Base-by-base conservation (phyloP, 2,797 vertebrate species). In the Acanthopagrus latus region DNA sequence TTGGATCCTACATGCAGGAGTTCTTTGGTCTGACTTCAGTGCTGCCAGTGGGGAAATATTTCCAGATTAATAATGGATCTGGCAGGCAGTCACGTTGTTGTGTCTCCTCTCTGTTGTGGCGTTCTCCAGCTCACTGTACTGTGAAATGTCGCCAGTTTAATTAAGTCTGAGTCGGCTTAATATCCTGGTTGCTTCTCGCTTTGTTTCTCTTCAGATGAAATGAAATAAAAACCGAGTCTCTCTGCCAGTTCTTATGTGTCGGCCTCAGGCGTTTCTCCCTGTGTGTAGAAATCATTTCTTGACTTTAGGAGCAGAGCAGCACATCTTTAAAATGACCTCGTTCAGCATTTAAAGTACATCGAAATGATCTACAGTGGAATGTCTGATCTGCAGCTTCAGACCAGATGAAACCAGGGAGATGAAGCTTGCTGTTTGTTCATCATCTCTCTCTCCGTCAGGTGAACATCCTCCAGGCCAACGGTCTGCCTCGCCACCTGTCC, bases 381-480 rank as follows among this genome's bases (percentile, higher is more conserved):
- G 29, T 21, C 17, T 62, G 5, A 1, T 20, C 29, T 5, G 14
- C 18, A 6, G n/a, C 20, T n/a, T 33, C 27, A 60, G 41, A 27
- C 12, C n/a, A 25, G 18, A 47, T 38, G 25, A 47, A 44, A 18
- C 2, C 27, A 5, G 16, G 21, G 6, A 13, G 2, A 48, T 8
- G 17, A 33, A 7, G 11, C 18, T 17, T 4, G 10, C 48, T 33
- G 38, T 60, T 14, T 50, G 18, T 50, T 5, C n/a, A 2, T 21
- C 20, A 13, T 50, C 3, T 14, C 59, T 21, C n/a, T 25, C 46
- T 16, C 38, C 25, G 20, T 41, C 70, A 99, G 98, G 96, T 99
- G 70, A 98, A 98, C 87, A 96, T 99, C 82, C 96, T 99, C 20
- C 97, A 98, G 82, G 98, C 98, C 38, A 98, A 96, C 0, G 97